A percentile compares a stretch with the other conserved stretches of the same genome.
These are phyloP conservation scores for Antitype chi DNA, from an alignment of 2,888 invertebrate species.

Conservation along the genomic window DNA sequence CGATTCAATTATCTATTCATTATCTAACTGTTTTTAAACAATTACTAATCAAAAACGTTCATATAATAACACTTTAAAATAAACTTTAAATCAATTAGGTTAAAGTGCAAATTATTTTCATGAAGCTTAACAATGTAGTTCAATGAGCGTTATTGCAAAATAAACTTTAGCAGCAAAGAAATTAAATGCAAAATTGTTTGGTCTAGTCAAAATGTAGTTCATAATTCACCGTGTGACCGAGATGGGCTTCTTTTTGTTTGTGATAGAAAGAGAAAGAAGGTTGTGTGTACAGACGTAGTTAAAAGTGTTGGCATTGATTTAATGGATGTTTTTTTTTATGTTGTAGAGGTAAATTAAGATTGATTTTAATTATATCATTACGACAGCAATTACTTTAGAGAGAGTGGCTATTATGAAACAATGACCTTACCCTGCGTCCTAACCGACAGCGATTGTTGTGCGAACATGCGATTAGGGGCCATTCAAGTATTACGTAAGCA, in stretches of 20 bases:
- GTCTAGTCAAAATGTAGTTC: slow-evolving; percentile 10
- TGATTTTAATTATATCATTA: slow-evolving; percentile 6
- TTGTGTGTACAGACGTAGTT: slow-evolving; percentile 41
- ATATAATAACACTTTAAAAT: slow-evolving; percentile 11
- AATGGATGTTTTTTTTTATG: background rate
- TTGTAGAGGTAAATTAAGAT: slow-evolving; percentile 3
- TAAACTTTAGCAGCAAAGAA: accelerated
- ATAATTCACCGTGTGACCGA: slow-evolving; percentile 33
- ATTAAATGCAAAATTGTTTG: slow-evolving; percentile 27
- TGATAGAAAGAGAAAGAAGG: slow-evolving; percentile 52
- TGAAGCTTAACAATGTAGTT: background rate
- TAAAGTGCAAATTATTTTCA: slow-evolving; percentile 26
- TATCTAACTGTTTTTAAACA: slow-evolving; percentile 50
- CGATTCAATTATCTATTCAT: slow-evolving; percentile 35
- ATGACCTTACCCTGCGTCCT: background rate
- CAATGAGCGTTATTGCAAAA: slow-evolving; percentile 8
- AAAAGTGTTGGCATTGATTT: slow-evolving; percentile 48
- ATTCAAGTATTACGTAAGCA: no score
- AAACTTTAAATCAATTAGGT: accelerated
- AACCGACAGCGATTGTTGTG: no score
- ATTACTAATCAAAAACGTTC: slow-evolving; percentile 52
- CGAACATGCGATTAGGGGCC: no score
- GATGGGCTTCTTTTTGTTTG: slow-evolving; percentile 24
- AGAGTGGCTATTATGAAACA: slow-evolving; percentile 1
- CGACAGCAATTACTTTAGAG: background rate